phyloP scores from a whole-genome alignment of 2,797 vertebrate genomes.

The Sus cebifrons region DNA sequence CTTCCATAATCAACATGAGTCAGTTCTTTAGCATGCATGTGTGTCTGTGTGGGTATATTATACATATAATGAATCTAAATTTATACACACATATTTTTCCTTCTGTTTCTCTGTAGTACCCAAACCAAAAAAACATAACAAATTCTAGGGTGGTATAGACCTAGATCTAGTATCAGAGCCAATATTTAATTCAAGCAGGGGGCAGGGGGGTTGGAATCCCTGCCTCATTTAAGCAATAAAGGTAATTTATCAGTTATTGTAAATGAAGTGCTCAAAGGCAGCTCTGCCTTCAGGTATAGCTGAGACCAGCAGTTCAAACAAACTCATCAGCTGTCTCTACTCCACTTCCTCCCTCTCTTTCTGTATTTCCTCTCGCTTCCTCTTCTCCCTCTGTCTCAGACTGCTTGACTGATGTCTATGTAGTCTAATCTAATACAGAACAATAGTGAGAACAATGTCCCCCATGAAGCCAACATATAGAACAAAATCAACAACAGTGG shows the following conservation, averaged over 20 bases:
- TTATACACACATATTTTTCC: background rate
- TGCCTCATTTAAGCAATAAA: background rate
- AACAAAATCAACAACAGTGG: background rate
- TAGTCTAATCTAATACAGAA: background rate
- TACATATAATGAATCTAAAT: no score
- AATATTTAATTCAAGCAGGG: background rate
- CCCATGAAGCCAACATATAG: background rate
- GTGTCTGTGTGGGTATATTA: background rate
- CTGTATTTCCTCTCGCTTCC: background rate
- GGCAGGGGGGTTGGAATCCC: no score
- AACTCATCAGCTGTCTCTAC: background rate
- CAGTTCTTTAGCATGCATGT: background rate
- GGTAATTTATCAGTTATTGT: background rate
- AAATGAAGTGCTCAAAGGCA: background rate
- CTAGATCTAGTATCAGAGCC: background rate
- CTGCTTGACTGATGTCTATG: background rate
- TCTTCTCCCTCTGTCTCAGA: background rate
- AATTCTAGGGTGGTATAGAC: background rate
- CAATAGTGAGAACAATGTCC: background rate
- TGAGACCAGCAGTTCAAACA: background rate
- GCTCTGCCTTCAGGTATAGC: background rate
- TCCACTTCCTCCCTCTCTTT: background rate
- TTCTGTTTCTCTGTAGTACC: background rate
- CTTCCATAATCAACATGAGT: background rate
- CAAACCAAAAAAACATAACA: background rate